Percentiles rank a stretch among this genome's conserved stretches.
These are phyloP conservation scores for Dendrophyllia cribrosa DNA, from an alignment of 64 coral and sea anemone genomes.

Conservation along the genomic window DNA sequence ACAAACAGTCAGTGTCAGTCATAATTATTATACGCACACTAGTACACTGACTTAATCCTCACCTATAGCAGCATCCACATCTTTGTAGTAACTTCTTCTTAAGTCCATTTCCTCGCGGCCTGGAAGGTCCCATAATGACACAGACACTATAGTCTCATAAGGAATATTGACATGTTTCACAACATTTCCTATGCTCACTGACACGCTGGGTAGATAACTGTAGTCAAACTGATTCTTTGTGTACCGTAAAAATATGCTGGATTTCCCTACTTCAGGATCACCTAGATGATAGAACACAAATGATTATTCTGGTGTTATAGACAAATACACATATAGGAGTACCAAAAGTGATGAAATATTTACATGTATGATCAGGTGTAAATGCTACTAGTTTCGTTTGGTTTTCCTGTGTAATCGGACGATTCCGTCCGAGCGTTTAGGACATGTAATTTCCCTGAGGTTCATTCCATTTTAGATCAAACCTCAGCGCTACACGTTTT, in stretches of 20 bases:
- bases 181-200: slow-evolving; percentile 95
- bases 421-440: too few relatives aligned
- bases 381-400: too few relatives aligned
- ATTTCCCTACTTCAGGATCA: slow-evolving; percentile 93
- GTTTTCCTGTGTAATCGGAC: too few relatives aligned
- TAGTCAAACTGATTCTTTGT: slow-evolving; percentile 99
- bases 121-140: slow-evolving; percentile 94
- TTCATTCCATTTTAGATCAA: too few relatives aligned
- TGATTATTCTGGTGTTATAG: slow-evolving; percentile 7
- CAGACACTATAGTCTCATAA: slow-evolving; percentile 93
- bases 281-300: slow-evolving; percentile 21
- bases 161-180: slow-evolving; percentile 97
- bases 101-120: slow-evolving; percentile 99
- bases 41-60: neutral
- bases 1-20: too few relatives aligned
- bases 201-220: slow-evolving; percentile 96
- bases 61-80: slow-evolving; percentile 99
- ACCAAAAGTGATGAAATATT: neutral
- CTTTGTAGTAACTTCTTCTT: slow-evolving; percentile 96
- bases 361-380: too few relatives aligned
- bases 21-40: too few relatives aligned
- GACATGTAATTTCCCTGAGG: too few relatives aligned
- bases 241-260: slow-evolving; percentile 94
- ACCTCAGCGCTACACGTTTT: too few relatives aligned
- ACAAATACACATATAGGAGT: neutral